Base-by-base conservation (phyloP, 2,113 vertebrate species). In the Leuciscus idus region DNA sequence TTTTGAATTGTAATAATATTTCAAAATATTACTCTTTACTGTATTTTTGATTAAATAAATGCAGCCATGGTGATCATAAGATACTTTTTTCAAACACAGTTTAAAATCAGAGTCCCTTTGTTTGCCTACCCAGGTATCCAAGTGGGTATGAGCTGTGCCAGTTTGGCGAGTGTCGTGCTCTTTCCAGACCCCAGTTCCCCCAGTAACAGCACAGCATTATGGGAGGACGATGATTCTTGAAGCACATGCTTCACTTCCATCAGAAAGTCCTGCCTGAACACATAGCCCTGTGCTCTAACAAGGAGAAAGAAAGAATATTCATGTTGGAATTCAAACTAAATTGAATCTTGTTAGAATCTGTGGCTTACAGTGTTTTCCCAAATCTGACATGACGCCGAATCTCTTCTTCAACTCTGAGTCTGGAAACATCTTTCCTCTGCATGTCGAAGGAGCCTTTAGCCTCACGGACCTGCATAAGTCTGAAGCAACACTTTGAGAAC, bases 171-270 rank as follows among this genome's bases (percentile, higher is more conserved):
- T 28, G 89, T 83, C 13, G 88, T 86, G 90, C 92, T 95, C 89
- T 94, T 95, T 8, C 94, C 94, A 61, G 85, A 92, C 43, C 93
- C 93, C 33, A 90, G 83, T 15, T 92, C 89, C 23, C 93, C 93
- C 82, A 93, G 74, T 30, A 94, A 64, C 36, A 94, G 87, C 81
- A 91, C 19, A 6, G 89, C 59, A 61, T 85, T 92, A 84, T 61
- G 88, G 21, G 62, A 78, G 9, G 81, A 55, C n/a, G 74, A 36
- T 9, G 85, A 84, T 81, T 80, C 66, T 52, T 86, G 85, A 84
- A 94, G 13, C 13, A 73, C 83, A 74, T 84, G 88, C 84, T 79
- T 90, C 13, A 94, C 79, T 7, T 93, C 87, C 61, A 61, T 50
- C 61, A 95, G 64, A 84, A 93, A 90, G n/a, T 74, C 57, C 73